These are phyloP conservation scores for Chelidonichthys spinosus DNA, from an alignment of 2,797 vertebrate genomes.

Conservation along the genomic window DNA sequence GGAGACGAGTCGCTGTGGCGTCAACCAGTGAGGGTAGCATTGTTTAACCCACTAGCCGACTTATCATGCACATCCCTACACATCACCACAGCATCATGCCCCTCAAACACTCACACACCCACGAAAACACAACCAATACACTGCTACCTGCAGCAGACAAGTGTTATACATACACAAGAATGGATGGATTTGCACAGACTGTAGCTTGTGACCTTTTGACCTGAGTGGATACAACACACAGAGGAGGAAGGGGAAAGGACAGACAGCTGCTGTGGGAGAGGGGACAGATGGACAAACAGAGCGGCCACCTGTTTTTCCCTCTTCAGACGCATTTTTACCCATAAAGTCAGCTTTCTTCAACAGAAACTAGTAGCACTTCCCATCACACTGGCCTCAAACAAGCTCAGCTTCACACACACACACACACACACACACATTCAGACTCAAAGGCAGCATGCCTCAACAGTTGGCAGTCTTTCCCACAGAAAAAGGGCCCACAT, in stretches of 20 bases:
- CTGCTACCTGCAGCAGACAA: neutral
- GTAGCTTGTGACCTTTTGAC: constrained; percentile 29
- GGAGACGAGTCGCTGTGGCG: no score
- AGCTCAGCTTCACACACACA: neutral
- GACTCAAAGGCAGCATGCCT: constrained; percentile 14
- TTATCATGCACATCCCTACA: neutral
- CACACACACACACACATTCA: neutral
- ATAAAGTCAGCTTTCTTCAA: constrained; percentile 1
- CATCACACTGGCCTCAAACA: neutral
- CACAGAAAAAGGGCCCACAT: neutral
- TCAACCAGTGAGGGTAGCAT: no score
- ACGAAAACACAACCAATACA: neutral
- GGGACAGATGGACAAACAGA: constrained; percentile 67
- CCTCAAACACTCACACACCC: neutral
- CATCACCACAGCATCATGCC: neutral
- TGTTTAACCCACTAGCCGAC: no score
- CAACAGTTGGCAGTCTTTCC: constrained; percentile 28
- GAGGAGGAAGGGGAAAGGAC: constrained; percentile 13
- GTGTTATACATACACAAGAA: neutral
- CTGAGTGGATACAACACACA: constrained; percentile 30
- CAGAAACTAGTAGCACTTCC: neutral
- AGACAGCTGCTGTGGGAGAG: constrained; percentile 49
- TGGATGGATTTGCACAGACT: constrained; percentile 8
- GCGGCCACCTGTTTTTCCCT: constrained; percentile 59
- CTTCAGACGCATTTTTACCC: constrained; percentile 15